Percentiles rank a stretch among this genome's conserved stretches.
phyloP scores from a whole-genome alignment of 37 sponge, comb jelly and placozoan genomes.

The Ianthella basta region DNA sequence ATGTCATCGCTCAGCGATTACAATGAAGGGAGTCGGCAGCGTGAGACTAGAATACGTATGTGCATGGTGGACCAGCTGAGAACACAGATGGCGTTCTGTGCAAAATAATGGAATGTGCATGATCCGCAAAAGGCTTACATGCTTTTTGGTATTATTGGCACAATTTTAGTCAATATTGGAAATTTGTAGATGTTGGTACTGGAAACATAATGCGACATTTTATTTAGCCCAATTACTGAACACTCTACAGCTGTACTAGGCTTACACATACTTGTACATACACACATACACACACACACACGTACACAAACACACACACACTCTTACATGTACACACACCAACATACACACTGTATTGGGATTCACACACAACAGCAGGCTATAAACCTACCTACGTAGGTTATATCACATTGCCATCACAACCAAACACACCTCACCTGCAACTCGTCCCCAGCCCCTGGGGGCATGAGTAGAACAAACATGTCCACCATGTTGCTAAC shows the following conservation, averaged over 20 bases:
- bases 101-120: no score
- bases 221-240: no score
- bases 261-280: neutral
- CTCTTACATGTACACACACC: slow-evolving; percentile 27
- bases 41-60: neutral
- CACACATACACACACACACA: slow-evolving; percentile 16
- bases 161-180: no score
- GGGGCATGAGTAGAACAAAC: slow-evolving; percentile 89
- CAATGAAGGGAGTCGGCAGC: neutral
- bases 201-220: no score
- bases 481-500: slow-evolving; percentile 91
- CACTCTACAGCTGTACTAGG: no score
- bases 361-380: no score
- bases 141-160: no score
- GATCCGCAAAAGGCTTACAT: no score
- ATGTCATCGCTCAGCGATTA: neutral
- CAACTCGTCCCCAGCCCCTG: slow-evolving; percentile 94
- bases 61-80: no score
- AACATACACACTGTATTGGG: neutral
- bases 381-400: neutral
- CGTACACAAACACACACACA: slow-evolving; percentile 85
- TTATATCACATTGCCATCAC: neutral
- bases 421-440: slow-evolving; percentile 43
- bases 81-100: no score
- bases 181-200: no score